Percentiles rank a stretch among this genome's conserved stretches.
phyloP scores from a whole-genome alignment of 2,113 vertebrate genomes.

The Baryphthengus martii region DNA sequence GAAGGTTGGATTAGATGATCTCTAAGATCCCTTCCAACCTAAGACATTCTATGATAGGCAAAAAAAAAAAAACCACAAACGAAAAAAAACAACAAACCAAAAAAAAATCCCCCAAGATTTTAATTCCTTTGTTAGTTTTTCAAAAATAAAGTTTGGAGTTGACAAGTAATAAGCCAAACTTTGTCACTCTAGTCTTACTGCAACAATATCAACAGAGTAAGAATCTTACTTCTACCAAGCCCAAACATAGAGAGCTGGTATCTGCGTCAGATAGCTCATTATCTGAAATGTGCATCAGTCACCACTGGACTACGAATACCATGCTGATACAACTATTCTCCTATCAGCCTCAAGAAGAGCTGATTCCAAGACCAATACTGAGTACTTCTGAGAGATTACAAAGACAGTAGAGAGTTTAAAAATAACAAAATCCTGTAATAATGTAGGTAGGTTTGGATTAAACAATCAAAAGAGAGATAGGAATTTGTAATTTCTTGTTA shows the following conservation, averaged over 20 bases:
- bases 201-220: neutral
- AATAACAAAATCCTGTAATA: neutral
- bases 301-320: neutral
- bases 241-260: neutral
- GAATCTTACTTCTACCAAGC: neutral
- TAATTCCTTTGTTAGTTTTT: neutral
- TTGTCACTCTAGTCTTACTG: neutral
- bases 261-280: neutral
- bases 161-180: neutral
- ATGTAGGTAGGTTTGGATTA: neutral
- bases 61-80: too few species aligned
- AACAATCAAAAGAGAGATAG: neutral
- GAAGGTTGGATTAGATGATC: too few species aligned
- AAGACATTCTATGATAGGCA: too few species aligned
- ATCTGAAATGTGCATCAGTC: neutral
- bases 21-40: too few species aligned
- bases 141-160: neutral
- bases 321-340: neutral
- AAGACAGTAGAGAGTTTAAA: neutral
- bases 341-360: neutral
- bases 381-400: neutral
- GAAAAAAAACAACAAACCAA: too few species aligned
- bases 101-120: neutral
- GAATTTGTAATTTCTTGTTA: neutral
- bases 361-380: neutral